Evolutionary conservation across 2,113 vertebrate species (phyloP).

Genomic region (Lepus europaeus): DNA sequence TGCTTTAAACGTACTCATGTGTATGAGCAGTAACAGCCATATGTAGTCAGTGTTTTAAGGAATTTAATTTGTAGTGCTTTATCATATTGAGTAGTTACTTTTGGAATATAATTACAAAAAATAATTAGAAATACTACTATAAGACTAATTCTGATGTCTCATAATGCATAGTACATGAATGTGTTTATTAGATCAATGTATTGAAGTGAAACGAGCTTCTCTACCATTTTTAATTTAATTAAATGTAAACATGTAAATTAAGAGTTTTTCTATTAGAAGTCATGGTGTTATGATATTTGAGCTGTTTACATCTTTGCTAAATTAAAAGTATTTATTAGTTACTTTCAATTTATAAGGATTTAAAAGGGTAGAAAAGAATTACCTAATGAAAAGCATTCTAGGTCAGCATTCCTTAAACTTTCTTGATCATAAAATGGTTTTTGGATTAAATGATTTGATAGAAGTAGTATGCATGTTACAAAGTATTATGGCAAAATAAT

Average conservation of each 20-base stretch:
- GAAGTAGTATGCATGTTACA: background rate
- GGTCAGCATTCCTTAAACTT: background rate
- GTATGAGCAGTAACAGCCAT: background rate
- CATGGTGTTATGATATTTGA: background rate
- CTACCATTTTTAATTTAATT: constrained; percentile 55
- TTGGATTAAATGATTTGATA: constrained; percentile 18
- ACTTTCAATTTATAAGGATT: constrained; percentile 23
- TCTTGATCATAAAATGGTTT: constrained; percentile 9
- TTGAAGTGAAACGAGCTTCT: background rate
- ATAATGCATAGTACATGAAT: background rate
- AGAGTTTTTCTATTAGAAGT: background rate
- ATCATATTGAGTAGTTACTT: constrained; percentile 10
- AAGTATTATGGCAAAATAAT: constrained; percentile 51
- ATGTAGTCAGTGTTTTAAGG: background rate
- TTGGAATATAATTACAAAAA: constrained; percentile 2
- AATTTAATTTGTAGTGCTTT: constrained; percentile 40
- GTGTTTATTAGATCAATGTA: background rate
- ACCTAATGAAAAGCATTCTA: background rate
- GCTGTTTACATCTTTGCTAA: constrained; percentile 51
- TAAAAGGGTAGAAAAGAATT: constrained; percentile 1
- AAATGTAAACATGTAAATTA: constrained; percentile 36
- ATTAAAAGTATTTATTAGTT: constrained; percentile 4
- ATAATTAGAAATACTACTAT: constrained; percentile 51
- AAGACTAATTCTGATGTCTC: constrained; percentile 24
- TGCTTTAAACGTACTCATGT: background rate